Evolutionary conservation across 2,888 invertebrate species (phyloP).

Genomic region (Aphidius colemani): DNA sequence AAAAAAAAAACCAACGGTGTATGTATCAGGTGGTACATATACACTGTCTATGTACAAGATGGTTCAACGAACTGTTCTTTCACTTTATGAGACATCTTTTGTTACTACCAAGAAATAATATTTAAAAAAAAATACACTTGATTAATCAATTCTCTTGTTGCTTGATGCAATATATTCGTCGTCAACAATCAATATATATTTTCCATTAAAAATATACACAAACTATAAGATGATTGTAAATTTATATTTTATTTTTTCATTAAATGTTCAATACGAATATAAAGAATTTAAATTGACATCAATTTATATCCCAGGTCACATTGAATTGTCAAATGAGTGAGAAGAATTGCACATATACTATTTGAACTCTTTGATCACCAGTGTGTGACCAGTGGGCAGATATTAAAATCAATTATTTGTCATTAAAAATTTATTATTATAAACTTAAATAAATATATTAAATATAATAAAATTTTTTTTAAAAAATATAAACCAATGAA

Average conservation of each 20-base stretch:
- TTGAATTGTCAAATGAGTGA: constrained; percentile 2
- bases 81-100: constrained; percentile 1
- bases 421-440: neutral
- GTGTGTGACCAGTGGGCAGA: constrained; percentile 14
- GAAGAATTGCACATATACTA: neutral
- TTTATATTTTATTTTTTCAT: neutral
- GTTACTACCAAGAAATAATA: neutral
- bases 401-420: constrained; percentile 8
- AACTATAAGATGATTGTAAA: too few relatives aligned
- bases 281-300: constrained; percentile 31
- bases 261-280: constrained; percentile 21
- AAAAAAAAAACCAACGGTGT: constrained; percentile 7
- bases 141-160: too few relatives aligned
- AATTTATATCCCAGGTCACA: constrained; percentile 31
- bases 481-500: too few relatives aligned
- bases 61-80: constrained; percentile 18
- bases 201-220: too few relatives aligned
- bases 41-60: neutral
- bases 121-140: too few relatives aligned
- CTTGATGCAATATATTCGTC: too few relatives aligned
- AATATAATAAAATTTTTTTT: too few relatives aligned
- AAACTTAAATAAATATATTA: too few relatives aligned
- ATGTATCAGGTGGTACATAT: constrained; percentile 13
- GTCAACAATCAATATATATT: too few relatives aligned
- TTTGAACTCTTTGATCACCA: constrained; percentile 1